Percentiles rank a stretch among this genome's conserved stretches.
Evolutionary conservation across 2,113 vertebrate genomes (phyloP).

Genomic region (Sitta europaea): DNA sequence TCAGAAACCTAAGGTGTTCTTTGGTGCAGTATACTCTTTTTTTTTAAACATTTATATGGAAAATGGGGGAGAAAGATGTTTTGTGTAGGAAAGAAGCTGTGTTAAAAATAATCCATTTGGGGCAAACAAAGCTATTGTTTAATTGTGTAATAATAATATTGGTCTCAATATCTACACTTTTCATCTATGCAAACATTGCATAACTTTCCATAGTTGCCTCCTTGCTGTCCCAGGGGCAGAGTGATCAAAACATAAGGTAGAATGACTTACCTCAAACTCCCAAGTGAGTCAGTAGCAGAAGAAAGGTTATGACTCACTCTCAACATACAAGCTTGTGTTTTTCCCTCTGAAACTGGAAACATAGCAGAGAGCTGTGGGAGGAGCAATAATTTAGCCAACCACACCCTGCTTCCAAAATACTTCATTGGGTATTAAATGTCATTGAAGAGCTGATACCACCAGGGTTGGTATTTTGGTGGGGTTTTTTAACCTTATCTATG

Average conservation of each 20-base stretch:
- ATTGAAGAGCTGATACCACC: neutral
- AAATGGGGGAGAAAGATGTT: neutral
- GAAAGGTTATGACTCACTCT: conserved; percentile 34
- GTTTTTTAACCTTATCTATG: conserved; percentile 40
- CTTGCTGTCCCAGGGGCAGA: neutral
- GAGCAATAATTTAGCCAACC: neutral
- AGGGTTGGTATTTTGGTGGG: neutral
- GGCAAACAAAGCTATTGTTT: neutral
- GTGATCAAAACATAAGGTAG: conserved; percentile 1
- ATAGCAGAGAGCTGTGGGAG: neutral
- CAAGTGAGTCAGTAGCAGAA: conserved; percentile 42
- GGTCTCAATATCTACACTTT: neutral
- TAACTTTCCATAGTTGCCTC: neutral
- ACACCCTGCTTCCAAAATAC: conserved; percentile 28
- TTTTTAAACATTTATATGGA: neutral
- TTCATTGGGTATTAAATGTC: conserved; percentile 2
- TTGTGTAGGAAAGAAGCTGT: neutral
- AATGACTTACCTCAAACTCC: conserved; percentile 45
- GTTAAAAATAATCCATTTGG: neutral
- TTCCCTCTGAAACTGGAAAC: conserved; percentile 37
- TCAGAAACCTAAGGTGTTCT: neutral
- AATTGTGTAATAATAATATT: neutral
- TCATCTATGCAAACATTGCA: neutral
- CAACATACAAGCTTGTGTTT: conserved; percentile 12
- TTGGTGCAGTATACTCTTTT: neutral